These are phyloP conservation scores for Gorsachius goisagi DNA, from an alignment of 2,113 vertebrate species.

Conservation along the genomic window DNA sequence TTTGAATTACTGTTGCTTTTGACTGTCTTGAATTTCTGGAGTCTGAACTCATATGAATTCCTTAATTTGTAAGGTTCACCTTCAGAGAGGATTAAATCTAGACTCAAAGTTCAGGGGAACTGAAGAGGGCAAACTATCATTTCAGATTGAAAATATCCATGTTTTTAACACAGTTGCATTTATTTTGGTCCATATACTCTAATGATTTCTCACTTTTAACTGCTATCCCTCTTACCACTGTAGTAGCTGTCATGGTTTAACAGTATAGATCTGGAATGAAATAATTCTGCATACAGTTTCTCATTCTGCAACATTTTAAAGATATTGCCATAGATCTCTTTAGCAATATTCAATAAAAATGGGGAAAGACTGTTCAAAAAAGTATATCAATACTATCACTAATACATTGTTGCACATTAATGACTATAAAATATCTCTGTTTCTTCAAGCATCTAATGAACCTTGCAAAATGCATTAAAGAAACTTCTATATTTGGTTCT, in stretches of 20 bases:
- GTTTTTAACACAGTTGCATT: not conserved
- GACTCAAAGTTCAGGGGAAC: not conserved
- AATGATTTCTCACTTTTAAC: not conserved
- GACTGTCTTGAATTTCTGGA: not conserved
- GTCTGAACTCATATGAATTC: not conserved
- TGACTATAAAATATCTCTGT: not conserved
- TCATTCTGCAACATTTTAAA: not conserved
- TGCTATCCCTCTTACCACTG: not conserved
- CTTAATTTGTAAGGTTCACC: not conserved
- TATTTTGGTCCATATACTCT: not conserved
- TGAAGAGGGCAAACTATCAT: not conserved
- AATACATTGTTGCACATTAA: not conserved
- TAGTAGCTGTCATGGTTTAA: not conserved
- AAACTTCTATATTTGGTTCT: not conserved
- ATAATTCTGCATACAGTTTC: not conserved
- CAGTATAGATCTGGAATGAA: not conserved
- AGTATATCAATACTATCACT: not conserved
- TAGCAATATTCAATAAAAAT: not conserved
- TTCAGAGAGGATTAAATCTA: not conserved
- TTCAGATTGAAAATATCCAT: not conserved
- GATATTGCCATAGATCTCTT: not conserved
- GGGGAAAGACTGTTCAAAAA: not conserved
- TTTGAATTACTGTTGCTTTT: not conserved
- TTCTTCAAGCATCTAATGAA: not conserved
- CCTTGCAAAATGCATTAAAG: not conserved